Base-by-base conservation (phyloP, 2,797 vertebrate genomes). In the Sphaeramia orbicularis region DNA sequence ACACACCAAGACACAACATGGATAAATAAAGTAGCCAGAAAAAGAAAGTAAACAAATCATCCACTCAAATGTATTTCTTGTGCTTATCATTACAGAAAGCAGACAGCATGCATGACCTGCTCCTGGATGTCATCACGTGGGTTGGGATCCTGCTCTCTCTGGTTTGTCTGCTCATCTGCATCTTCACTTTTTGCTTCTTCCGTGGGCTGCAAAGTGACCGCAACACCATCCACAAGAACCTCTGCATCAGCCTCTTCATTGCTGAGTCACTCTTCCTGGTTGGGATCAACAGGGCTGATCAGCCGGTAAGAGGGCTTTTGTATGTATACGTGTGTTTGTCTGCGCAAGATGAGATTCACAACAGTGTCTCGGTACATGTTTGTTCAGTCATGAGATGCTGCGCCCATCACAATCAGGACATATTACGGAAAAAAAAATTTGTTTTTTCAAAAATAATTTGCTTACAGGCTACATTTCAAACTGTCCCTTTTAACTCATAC, bases 111-210 rank as follows among this genome's bases (percentile, higher is more conserved):
- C 96, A 98, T 2, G 95, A 98, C 77, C 95, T 99, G 11, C 95
- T 99, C 63, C 90, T 99, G 87, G 97, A 99, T 37, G 96, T 99
- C 65, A 99, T 99, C 89, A 99, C 98, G 0, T 99, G 97, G 97
- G 97, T 99, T 84, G 98, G 98, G 66, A 99, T 99, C 91, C 92
- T 99, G 78, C 89, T 99, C 43, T 99, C 97, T 0, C 96, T 99
- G 75, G 97, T 98, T 60, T 99, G 98, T 87, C 95, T 99, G 82
- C 93, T 99, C 80, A 98, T 99, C 86, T 98, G 97, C 94, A 98
- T 99, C 94, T 99, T 99, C 93, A 99, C 98, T 71, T 99, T 99
- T 86, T 99, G 98, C 94, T 99, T 98, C 93, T 99, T 99, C 92
- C 96, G 96, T 0, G 98, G 97, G 13, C 95, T 99, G 70, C 98